These are phyloP conservation scores for Drosophila sechellia DNA, from an alignment of 1,140 invertebrate species.

Conservation along the genomic window DNA sequence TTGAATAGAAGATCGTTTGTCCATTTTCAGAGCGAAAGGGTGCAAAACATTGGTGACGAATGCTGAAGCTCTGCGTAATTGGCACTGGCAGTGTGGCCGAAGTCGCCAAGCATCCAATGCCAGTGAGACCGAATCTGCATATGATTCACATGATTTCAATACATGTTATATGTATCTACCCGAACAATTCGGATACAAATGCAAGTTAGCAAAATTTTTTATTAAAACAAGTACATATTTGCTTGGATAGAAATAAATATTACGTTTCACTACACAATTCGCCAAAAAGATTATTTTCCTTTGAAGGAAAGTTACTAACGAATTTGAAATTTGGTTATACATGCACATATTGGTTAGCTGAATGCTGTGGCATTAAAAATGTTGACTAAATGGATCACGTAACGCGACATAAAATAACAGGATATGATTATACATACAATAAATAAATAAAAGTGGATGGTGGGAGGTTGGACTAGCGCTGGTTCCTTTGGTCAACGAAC, in stretches of 20 bases:
- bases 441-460: neutral
- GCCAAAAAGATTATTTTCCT: neutral
- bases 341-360: slow-evolving; percentile 6
- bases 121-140: neutral
- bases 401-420: slow-evolving; percentile 8
- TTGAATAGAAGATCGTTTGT: slow-evolving; percentile 22
- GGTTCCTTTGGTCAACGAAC: neutral
- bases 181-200: neutral
- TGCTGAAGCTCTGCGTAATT: neutral
- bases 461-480: neutral
- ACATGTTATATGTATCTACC: too few species aligned
- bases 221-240: neutral
- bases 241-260: slow-evolving; percentile 6
- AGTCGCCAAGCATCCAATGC: neutral
- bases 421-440: slow-evolving; percentile 15
- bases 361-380: slow-evolving; percentile 3
- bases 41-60: neutral
- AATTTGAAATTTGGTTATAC: neutral
- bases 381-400: neutral
- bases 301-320: neutral
- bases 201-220: slow-evolving; percentile 3
- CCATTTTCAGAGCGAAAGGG: slow-evolving; percentile 12
- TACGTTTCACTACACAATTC: neutral
- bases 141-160: neutral
- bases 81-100: neutral